A percentile compares a stretch with the other conserved stretches of the same genome.
phyloP scores from a whole-genome alignment of 2,888 invertebrate species.

The Aplocera efformata region DNA sequence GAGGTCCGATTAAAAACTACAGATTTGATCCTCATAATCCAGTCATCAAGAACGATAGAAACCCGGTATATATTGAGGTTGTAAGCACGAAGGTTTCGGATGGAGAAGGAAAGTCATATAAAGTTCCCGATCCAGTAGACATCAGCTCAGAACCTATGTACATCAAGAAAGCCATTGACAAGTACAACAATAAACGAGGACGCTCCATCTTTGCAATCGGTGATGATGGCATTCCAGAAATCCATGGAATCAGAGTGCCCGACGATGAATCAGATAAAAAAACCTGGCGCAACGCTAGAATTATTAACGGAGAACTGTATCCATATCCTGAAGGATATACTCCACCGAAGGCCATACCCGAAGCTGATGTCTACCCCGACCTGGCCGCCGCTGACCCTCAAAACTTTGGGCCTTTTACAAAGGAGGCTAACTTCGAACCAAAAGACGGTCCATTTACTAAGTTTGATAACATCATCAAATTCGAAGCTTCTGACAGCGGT shows the following conservation, averaged over 20 bases:
- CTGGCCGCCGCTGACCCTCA: constrained; percentile 52
- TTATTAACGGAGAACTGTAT: constrained; percentile 90
- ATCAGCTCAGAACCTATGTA: constrained; percentile 84
- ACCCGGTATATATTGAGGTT: constrained; percentile 77
- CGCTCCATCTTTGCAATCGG: constrained; percentile 84
- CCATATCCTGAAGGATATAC: constrained; percentile 86
- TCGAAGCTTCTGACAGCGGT: constrained; percentile 57
- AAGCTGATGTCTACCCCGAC: constrained; percentile 79
- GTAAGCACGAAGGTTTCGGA: constrained; percentile 74
- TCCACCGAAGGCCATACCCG: constrained; percentile 82
- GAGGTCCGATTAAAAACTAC: constrained; percentile 66
- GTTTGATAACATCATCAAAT: constrained; percentile 78
- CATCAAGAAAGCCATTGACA: constrained; percentile 75
- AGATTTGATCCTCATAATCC: constrained; percentile 74
- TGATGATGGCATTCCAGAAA: constrained; percentile 87
- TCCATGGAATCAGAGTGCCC: constrained; percentile 90
- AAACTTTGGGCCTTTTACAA: constrained; percentile 81
- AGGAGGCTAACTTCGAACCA: constrained; percentile 80
- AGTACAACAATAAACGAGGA: constrained; percentile 78
- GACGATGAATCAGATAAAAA: constrained; percentile 91
- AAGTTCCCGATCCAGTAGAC: constrained; percentile 85
- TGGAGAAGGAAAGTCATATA: constrained; percentile 65
- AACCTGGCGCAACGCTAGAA: constrained; percentile 93
- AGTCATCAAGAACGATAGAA: constrained; percentile 76
- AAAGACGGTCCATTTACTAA: constrained; percentile 82